phyloP scores from a whole-genome alignment of 2,797 vertebrate species.

The Prunella strophiata region DNA sequence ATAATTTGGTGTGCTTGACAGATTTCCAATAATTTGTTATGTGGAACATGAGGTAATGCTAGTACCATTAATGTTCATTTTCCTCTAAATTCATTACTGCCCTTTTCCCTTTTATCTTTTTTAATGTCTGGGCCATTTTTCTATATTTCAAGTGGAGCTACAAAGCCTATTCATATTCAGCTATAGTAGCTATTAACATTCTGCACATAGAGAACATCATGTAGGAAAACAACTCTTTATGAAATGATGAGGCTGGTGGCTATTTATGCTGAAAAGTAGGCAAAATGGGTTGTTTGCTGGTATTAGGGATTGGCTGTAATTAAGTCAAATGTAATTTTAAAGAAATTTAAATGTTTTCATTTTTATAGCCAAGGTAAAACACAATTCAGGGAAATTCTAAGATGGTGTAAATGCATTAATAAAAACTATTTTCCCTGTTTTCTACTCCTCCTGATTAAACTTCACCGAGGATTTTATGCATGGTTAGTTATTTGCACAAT shows the following conservation, averaged over 20 bases:
- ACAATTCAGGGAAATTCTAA: slow-evolving; percentile 69
- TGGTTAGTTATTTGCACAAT: slow-evolving; percentile 8
- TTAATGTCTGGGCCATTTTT: slow-evolving; percentile 95
- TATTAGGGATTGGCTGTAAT: slow-evolving; percentile 75
- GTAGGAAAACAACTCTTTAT: slow-evolving; percentile 81
- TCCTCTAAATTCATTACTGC: slow-evolving; percentile 99
- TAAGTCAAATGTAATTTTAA: slow-evolving; percentile 82
- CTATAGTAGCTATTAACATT: slow-evolving; percentile 83
- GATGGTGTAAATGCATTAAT: slow-evolving; percentile 62
- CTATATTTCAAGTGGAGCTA: slow-evolving; percentile 92
- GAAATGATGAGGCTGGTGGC: slow-evolving; percentile 74
- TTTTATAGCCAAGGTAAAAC: slow-evolving; percentile 77
- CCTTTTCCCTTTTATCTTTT: slow-evolving; percentile 99
- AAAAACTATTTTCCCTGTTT: slow-evolving; percentile 17
- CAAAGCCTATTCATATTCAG: slow-evolving; percentile 87
- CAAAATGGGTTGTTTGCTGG: slow-evolving; percentile 67
- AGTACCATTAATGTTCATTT: slow-evolving; percentile 99
- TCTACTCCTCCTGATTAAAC: background rate
- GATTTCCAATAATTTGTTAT: slow-evolving; percentile 99
- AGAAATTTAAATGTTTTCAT: slow-evolving; percentile 84
- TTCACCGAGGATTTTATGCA: background rate
- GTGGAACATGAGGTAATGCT: slow-evolving; percentile 99
- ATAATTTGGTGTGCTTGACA: slow-evolving; percentile 99
- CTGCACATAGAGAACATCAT: slow-evolving; percentile 82
- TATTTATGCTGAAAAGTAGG: slow-evolving; percentile 66